Base-by-base conservation (phyloP, 2,888 invertebrate genomes). In the Drosophila yooni region DNA sequence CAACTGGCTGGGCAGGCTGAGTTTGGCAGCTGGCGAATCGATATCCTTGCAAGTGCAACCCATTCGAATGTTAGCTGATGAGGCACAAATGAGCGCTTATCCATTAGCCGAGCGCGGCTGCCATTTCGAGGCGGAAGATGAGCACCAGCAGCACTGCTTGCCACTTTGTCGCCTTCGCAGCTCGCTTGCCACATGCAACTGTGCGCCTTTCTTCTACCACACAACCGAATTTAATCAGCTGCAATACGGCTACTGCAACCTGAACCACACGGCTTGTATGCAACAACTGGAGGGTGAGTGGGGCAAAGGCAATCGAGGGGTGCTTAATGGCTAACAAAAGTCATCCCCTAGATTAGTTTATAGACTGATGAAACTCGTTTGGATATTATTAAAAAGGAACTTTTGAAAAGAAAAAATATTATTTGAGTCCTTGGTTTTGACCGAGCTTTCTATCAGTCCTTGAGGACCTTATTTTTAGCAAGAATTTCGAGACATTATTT, bases 241-340 rank as follows among this genome's bases (percentile, higher is more conserved):
- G 10, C 64, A 71, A 7, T 50, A 70, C 5, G 68, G 74, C 13
- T 82, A 84, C 31, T 92, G 92, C 58, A 88, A 86, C 3, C 67
- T 92, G 52, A 63, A 68, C 1, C 76, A 90, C 65, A 68, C 83
- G 11, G 81, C 77, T 13, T 92, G 92, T 34, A 57, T 92, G 70
- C 82, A 83, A 38, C 69, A 73, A 11, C 79, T 90, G 11, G 83
- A 81, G 67, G 67, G 92, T 92, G 51, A 76, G 82, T 74, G 33
- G 15, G 27, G 8, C 2, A 46, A 25, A 15, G 25, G 10, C n/a
- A n/a, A 11, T n/a, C n/a, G n/a, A 40, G 40, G 21, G 11, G 11
- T 6, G 11, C 38, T 38, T 18, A 7, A 2, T 7, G 38, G 0
- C 21, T 21, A 21, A 21, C 2, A n/a, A n/a, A 11, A n/a, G 40